Conservation (phyloP, 1,140 invertebrate species). For the Diabrotica undecimpunctata region DNA sequence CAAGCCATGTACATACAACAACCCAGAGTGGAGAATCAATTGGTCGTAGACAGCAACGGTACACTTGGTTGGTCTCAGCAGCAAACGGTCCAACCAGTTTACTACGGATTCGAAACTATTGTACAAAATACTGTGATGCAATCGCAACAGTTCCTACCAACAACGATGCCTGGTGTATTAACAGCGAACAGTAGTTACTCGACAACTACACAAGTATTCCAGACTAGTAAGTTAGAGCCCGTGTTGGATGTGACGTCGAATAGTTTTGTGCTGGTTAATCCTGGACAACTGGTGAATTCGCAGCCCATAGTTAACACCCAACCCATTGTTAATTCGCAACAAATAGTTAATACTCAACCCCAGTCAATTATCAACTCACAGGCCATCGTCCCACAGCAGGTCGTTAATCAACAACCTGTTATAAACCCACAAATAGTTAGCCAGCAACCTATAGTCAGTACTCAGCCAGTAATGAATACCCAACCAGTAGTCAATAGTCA, state of each 20-base stretch:
- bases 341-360: conserved; percentile 16
- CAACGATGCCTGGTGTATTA: conserved; percentile 70
- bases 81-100: conserved; percentile 61
- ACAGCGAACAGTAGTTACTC: conserved; percentile 74
- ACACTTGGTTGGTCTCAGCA: conserved; percentile 42
- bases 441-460: conserved; percentile 14
- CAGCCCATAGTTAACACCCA: conserved; percentile 27
- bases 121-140: conserved; percentile 83
- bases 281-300: conserved; percentile 40
- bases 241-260: conserved; percentile 65
- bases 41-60: conserved; percentile 44
- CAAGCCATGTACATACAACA: conserved; percentile 44
- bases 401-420: conserved; percentile 4
- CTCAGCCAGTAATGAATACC: conserved; percentile 54
- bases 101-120: conserved; percentile 77
- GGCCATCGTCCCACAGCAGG: conserved; percentile 22
- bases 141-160: conserved; percentile 75
- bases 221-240: conserved; percentile 77
- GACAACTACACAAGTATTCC: conserved; percentile 76
- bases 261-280: conserved; percentile 68
- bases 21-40: conserved; percentile 38
- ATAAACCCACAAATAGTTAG: neutral
- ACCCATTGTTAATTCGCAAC: conserved; percentile 17
- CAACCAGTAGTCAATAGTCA: conserved; percentile 38
- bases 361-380: conserved; percentile 18